Evolutionary conservation across 2,797 vertebrate species (phyloP), one percentile per base, ranked within the genome.

Genomic region (Spheniscus humboldti): DNA sequence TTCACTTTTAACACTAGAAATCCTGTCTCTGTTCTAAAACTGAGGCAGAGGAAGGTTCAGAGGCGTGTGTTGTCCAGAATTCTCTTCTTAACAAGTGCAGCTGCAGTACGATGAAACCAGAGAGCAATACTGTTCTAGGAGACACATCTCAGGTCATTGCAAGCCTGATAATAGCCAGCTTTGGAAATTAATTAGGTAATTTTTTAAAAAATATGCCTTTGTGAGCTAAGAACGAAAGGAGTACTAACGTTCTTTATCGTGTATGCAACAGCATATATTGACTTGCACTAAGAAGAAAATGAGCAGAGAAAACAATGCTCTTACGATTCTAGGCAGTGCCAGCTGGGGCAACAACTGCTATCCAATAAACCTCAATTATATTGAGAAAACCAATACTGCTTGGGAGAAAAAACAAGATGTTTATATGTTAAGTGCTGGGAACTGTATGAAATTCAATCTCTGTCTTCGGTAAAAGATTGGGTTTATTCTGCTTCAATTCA

Each of bases 1-100:
- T 97, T 96, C 90, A 90, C 85, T 96, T 96, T 94, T 86, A 89
- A 95, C 53, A 63, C 62, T 85, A 82, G 75, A 95, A 94, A 74
- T 88, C 30, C 41, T 81, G 52, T 45, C 35, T 69, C 37, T 92
- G 8, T 48, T 92, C 45, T 90, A 84, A 83, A 95, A 88, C 31
- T 60, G 48, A 90, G 35, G 30, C 5, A 8, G 24, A 81, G 9
- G 18, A 88, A 92, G 52, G 59, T 71, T 66, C 83, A 88, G 68
- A 96, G 91, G 3, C 3, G 4, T 11, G 3, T 35, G 24, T 83
- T 77, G 48, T 66, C 22, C 47, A 62, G 53, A 93, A 85, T 57
- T 67, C 18, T 28, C 12, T 85, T 87, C 88, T 71, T 53, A 82
- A 52, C 30, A 67, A 48, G 17, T 68, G 53, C 47, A 72, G 33